Conservation (phyloP, 2,797 vertebrate species). For the Urocyon cinereoargenteus region DNA sequence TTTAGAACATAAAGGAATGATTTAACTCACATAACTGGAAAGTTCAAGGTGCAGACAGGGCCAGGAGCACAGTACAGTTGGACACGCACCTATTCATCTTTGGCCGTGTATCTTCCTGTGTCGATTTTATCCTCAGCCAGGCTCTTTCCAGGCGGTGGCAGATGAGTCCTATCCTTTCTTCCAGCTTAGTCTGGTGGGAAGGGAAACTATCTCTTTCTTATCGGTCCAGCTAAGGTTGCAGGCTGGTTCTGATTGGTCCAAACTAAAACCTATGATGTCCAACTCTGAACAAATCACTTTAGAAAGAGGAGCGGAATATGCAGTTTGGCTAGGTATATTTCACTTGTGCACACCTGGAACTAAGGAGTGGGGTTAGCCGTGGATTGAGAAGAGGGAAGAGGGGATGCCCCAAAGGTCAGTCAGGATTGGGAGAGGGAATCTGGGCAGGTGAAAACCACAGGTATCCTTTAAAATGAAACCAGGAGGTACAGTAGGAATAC, state of each 20-base stretch:
- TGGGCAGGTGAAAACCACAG: neutral
- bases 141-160: neutral
- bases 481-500: neutral
- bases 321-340: neutral
- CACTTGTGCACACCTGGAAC: neutral
- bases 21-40: slow-evolving; percentile 1
- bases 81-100: neutral
- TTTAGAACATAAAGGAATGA: slow-evolving; percentile 18
- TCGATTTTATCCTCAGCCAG: neutral
- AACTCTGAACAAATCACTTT: neutral
- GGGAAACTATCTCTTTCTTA: slow-evolving; percentile 22
- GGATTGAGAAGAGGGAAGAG: neutral
- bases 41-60: neutral
- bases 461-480: neutral
- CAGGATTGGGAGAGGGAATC: neutral
- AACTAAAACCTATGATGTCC: neutral
- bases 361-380: neutral
- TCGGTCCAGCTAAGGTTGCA: neutral
- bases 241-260: neutral
- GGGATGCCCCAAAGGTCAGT: neutral
- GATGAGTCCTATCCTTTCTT: neutral
- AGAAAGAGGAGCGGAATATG: neutral
- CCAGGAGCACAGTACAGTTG: neutral
- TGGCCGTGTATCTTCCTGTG: slow-evolving; percentile 3
- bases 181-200: neutral